Evolutionary conservation across 2,888 invertebrate species (phyloP), one percentile per base, ranked within the genome.

Genomic region (Neocrepidodera transversa): DNA sequence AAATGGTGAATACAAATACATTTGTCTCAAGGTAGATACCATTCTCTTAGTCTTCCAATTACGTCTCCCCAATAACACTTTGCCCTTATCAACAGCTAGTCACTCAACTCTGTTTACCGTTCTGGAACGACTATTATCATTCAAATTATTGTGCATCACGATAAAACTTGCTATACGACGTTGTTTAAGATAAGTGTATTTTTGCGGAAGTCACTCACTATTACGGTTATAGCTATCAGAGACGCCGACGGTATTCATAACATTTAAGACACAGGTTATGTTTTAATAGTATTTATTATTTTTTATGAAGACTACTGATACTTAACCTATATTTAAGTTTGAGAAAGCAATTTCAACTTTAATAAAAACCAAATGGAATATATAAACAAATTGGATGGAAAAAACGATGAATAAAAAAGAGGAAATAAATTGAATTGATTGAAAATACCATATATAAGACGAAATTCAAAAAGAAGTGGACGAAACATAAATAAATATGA

Each of bases 21-120:
- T 61, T 61, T 61, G 53, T 61, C 61, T 61, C 61, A 50, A 61
- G 61, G 57, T 57, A 52, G 35, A 53, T 38, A 53, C 57, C 40
- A 47, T 61, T 57, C 60, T 60, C 57, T 36, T 52, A 52, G 48
- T 42, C 57, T 47, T 43, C 61, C 57, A 57, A 61, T 57, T 61
- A 61, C 50, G 42, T 57, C 51, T 20, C 43, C 57, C 52, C 52
- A 53, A 57, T 60, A 55, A 55, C 57, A 49, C 57, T 61, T 56
- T 38, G 38, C 42, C 26, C 48, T 60, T 56, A 52, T 58, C 52
- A 58, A 52, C 47, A 47, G 30, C 43, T 43, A 35, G 51, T 51
- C 43, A 51, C 52, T 56, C 56, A 55, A 47, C 42, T 18, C 20
- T 53, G 57, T 57, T 61, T 57, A 48, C 52, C 49, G 43, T 38